These are phyloP conservation scores for Alaudala cheleensis DNA, from an alignment of 2,113 vertebrate species.

Conservation along the genomic window DNA sequence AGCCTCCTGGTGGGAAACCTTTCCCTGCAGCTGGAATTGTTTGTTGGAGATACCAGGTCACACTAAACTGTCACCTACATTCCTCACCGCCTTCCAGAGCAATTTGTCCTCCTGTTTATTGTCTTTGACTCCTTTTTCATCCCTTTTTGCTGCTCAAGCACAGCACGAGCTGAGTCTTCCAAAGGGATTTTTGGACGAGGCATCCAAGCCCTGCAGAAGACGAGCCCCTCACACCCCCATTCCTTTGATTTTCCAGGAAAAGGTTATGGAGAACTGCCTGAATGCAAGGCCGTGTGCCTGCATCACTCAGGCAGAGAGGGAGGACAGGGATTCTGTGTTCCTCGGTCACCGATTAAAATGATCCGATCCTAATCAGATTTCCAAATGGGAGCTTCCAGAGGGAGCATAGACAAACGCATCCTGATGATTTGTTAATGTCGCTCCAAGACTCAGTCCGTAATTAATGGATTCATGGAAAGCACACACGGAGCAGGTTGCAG, in stretches of 20 bases:
- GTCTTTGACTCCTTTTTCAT: background rate
- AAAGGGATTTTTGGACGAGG: background rate
- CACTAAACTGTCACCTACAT: background rate
- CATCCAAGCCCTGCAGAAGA: background rate
- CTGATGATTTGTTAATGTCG: conserved; percentile 11
- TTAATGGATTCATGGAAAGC: conserved; percentile 20
- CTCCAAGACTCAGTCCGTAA: background rate
- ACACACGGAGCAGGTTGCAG: background rate
- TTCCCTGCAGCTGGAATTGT: background rate
- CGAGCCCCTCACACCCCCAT: background rate
- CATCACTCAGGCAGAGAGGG: background rate
- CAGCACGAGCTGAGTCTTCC: background rate
- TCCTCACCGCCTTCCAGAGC: background rate
- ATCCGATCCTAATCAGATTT: conserved; percentile 46
- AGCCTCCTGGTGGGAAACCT: background rate
- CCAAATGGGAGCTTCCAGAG: background rate
- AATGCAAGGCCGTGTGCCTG: background rate
- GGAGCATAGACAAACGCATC: background rate
- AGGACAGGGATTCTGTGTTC: background rate
- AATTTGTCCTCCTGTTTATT: background rate
- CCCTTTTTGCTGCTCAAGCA: background rate
- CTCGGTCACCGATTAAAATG: background rate
- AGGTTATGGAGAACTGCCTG: background rate
- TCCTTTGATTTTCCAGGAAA: background rate
- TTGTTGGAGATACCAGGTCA: background rate